Evolutionary conservation across 2,797 vertebrate genomes (phyloP).

Genomic region (Micrastur ruficollis): DNA sequence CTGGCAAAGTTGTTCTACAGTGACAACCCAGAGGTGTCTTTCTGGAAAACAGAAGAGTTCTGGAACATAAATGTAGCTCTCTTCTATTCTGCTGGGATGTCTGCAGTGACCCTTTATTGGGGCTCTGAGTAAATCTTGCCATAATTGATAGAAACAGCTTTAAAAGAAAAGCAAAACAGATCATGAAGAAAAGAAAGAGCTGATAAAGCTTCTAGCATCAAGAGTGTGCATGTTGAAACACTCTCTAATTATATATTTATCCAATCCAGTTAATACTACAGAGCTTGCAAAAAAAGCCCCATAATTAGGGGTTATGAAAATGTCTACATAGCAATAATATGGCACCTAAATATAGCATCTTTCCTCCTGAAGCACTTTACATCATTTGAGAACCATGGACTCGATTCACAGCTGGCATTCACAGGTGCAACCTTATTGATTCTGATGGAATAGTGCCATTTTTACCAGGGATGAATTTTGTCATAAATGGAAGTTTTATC

Average conservation of each 20-base stretch:
- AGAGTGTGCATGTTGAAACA: constrained; percentile 72
- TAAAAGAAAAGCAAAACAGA: constrained; percentile 68
- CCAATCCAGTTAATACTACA: constrained; percentile 69
- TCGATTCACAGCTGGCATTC: constrained; percentile 59
- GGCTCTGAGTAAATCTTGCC: constrained; percentile 42
- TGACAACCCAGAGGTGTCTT: background rate
- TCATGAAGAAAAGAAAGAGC: constrained; percentile 68
- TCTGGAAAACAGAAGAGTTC: background rate
- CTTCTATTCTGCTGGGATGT: background rate
- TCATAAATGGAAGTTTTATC: background rate
- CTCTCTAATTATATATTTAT: constrained; percentile 74
- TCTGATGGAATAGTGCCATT: constrained; percentile 23
- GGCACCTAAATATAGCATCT: constrained; percentile 69
- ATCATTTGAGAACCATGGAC: constrained; percentile 51
- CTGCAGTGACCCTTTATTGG: constrained; percentile 48
- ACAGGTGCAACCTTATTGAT: constrained; percentile 59
- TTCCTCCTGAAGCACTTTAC: constrained; percentile 68
- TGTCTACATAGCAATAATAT: constrained; percentile 70
- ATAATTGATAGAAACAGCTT: constrained; percentile 64
- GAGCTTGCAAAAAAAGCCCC: constrained; percentile 64
- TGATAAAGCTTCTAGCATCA: constrained; percentile 71
- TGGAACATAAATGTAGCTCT: background rate
- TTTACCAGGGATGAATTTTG: background rate
- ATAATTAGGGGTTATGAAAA: constrained; percentile 73
- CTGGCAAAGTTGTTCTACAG: background rate